Base-by-base conservation (phyloP, 2,888 invertebrate genomes). In the Callyntrura guangdongensis region DNA sequence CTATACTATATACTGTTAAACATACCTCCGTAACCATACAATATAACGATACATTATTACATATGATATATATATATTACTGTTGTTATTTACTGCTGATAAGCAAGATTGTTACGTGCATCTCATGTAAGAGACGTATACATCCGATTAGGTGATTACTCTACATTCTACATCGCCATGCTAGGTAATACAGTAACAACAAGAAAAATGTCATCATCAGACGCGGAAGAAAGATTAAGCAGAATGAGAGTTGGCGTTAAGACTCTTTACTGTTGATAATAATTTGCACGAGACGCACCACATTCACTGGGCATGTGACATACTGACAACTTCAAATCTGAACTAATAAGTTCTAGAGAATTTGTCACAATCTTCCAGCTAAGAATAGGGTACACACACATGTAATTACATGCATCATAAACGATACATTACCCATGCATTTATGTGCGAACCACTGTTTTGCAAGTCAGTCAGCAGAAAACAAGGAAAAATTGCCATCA, bases 41-140 rank as follows among this genome's bases (percentile, higher is more conserved):
- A 36, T 36, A 36, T 36, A 36, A 36, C 2, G 36, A 36, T 77
- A 56, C 14, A 25, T n/a, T 49, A 45, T 17, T 61, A 20, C 22
- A 61, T 61, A 61, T 22, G 22, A 14, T 61, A 61, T 61, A n/a
- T 53, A 8, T 27, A 59, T 61, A 56, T 82, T 17, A 53, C 49
- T 64, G 67, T 86, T 86, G 85, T 86, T 86, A 72, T 86, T 53
- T 86, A 86, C 59, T 86, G 74, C 74, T 86, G 85, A 36, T 20
- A 53, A 53, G 53, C 25, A 69, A 74, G 45, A 45, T 25, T 20
- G 59, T 74, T 74, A 74, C 74, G 74, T 49, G 74, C 74, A 74
- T 74, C 49, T 74, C 49, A 74, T 20, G 4, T 74, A 49, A 25
- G 12, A 12, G 27, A 69, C 17, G 17, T 20, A 45, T 22, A 61